These are phyloP conservation scores for Pegoplata infirma DNA, from an alignment of 2,888 invertebrate genomes.

Conservation along the genomic window DNA sequence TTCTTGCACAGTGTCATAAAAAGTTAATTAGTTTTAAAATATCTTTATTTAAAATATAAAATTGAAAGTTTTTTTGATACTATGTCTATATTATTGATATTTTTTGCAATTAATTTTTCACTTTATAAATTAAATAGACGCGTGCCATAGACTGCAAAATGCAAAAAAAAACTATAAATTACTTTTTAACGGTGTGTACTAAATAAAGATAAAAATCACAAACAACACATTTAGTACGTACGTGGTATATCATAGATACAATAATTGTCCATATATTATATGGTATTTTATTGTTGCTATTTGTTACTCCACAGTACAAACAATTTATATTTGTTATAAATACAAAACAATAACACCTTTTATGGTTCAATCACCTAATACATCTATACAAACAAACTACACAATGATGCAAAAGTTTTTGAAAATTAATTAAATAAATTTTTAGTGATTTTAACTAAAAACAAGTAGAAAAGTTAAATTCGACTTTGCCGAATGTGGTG, in stretches of 20 bases:
- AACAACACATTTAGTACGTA: not conserved
- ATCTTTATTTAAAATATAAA: too few species aligned
- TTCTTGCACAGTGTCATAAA: too few species aligned
- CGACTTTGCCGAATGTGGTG: too few species aligned
- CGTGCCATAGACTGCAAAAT: conserved; percentile 35
- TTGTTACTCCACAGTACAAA: conserved; percentile 15
- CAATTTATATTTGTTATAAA: conserved; percentile 2
- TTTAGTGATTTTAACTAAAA: too few species aligned
- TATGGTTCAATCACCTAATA: conserved; percentile 54
- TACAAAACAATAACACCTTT: conserved; percentile 51
- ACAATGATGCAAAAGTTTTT: too few species aligned
- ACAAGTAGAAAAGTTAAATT: too few species aligned
- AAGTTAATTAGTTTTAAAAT: not conserved
- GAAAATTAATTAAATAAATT: too few species aligned
- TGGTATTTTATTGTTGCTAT: conserved; percentile 13
- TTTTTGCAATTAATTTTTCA: conserved; percentile 37
- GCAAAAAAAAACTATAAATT: conserved; percentile 37
- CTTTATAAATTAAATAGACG: conserved; percentile 11
- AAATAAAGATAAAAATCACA: conserved; percentile 40
- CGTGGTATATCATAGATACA: too few species aligned
- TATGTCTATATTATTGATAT: conserved; percentile 3
- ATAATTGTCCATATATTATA: conserved; percentile 17
- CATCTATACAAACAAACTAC: conserved; percentile 2
- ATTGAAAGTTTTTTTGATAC: conserved; percentile 15
- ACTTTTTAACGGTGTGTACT: conserved; percentile 19